A percentile compares a stretch with the other conserved stretches of the same genome.
These are phyloP conservation scores for Eonycteris spelaea DNA, from an alignment of 2,113 vertebrate species.

Conservation along the genomic window DNA sequence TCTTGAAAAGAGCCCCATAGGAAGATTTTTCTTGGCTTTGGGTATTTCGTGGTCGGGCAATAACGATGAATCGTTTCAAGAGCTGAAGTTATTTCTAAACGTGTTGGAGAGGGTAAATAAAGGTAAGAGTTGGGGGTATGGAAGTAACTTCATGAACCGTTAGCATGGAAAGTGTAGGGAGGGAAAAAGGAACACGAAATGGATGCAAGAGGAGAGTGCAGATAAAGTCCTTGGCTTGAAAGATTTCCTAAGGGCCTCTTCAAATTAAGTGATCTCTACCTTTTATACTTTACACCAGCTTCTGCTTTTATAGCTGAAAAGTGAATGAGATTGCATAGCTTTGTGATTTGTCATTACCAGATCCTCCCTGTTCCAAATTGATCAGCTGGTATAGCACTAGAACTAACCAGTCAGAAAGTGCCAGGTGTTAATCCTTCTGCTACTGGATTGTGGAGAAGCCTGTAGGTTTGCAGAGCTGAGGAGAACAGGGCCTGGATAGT, in stretches of 20 bases:
- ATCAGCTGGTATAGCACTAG: not conserved
- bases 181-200: not conserved
- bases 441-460: not conserved
- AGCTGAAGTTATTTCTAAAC: not conserved
- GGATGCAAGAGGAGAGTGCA: not conserved
- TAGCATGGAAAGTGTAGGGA: not conserved
- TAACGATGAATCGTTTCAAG: not conserved
- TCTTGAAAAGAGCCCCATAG: not conserved
- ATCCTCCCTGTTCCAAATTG: not conserved
- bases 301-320: not conserved
- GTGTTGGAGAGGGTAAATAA: not conserved
- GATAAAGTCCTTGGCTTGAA: not conserved
- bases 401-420: not conserved
- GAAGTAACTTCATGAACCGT: not conserved
- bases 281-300: not conserved
- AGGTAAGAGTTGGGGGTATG: not conserved
- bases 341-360: not conserved
- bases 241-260: not conserved
- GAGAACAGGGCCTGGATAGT: not conserved
- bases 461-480: not conserved
- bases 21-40: not conserved
- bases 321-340: not conserved
- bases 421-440: not conserved
- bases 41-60: not conserved
- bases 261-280: not conserved